Evolutionary conservation across 2,888 invertebrate genomes (phyloP).

Genomic region (Dynastes tityus): DNA sequence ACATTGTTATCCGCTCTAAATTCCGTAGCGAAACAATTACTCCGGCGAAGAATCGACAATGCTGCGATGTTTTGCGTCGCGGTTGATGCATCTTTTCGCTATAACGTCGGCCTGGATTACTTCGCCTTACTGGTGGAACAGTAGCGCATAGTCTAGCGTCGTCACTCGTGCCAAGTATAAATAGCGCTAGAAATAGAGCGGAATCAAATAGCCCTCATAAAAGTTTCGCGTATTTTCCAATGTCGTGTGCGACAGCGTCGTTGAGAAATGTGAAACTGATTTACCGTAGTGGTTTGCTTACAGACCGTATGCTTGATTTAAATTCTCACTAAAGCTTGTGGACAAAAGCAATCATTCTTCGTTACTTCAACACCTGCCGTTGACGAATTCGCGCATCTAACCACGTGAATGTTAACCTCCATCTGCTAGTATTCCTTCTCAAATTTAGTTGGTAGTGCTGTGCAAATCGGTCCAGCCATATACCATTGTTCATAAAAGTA

Average conservation of each 20-base stretch:
- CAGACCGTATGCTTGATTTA: not conserved
- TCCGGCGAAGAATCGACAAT: not conserved
- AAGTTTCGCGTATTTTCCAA: constrained; percentile 22
- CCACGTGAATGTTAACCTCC: too few relatives aligned
- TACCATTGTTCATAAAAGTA: too few relatives aligned
- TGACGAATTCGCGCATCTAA: too few relatives aligned
- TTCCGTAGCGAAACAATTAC: constrained; percentile 33
- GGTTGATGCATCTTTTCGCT: constrained; percentile 12
- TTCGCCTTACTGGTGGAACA: not conserved
- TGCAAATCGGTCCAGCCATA: too few relatives aligned
- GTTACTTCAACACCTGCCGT: not conserved
- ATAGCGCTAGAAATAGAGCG: constrained; percentile 40
- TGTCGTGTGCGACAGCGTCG: not conserved
- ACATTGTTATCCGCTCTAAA: constrained; percentile 28
- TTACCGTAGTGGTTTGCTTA: not conserved
- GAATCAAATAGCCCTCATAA: constrained; percentile 40
- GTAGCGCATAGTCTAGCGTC: not conserved
- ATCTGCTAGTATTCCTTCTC: too few relatives aligned
- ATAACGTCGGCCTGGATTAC: constrained; percentile 4
- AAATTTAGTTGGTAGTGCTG: too few relatives aligned
- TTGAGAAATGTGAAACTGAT: not conserved
- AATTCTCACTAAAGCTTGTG: too few relatives aligned
- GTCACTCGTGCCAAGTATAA: constrained; percentile 32
- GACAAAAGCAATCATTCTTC: too few relatives aligned
- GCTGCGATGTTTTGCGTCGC: not conserved